phyloP scores from a whole-genome alignment of 2,113 vertebrate species.

The rabbit (Oryctolagus cuniculus) region DNA sequence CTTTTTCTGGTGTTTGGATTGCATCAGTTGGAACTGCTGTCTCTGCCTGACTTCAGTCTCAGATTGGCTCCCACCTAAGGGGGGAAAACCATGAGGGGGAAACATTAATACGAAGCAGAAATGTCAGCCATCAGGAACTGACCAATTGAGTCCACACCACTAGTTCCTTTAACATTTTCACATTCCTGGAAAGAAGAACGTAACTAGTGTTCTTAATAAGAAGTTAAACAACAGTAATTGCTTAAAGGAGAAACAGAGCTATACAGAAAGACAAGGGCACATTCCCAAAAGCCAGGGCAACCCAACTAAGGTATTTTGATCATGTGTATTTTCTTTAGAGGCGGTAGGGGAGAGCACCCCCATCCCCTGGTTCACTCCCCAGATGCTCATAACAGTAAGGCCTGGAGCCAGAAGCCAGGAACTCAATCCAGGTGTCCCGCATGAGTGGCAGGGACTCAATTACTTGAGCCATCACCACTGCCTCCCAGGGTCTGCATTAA shows the following conservation, averaged over 20 bases:
- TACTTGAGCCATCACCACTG: too few species aligned
- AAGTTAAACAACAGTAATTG: not conserved
- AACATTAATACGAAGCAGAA: constrained; percentile 70
- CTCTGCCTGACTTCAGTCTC: constrained; percentile 89
- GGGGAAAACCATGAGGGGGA: not conserved
- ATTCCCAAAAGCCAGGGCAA: not conserved
- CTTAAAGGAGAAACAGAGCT: constrained; percentile 20
- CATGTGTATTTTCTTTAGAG: too few species aligned
- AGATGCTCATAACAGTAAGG: too few species aligned
- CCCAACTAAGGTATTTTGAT: not conserved
- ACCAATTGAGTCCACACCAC: constrained; percentile 52
- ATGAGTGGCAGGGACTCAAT: too few species aligned
- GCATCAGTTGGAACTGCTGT: constrained; percentile 84
- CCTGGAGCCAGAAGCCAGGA: too few species aligned
- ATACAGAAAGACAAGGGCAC: not conserved
- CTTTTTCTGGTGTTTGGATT: constrained; percentile 91
- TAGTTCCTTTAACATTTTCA: constrained; percentile 57
- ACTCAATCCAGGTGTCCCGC: too few species aligned
- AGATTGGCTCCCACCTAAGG: constrained; percentile 89
- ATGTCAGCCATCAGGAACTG: constrained; percentile 74
- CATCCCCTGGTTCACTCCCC: too few species aligned
- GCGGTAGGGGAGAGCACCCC: too few species aligned
- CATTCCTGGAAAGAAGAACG: not conserved
- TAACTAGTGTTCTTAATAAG: constrained; percentile 51
- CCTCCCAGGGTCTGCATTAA: too few species aligned